A percentile compares a stretch with the other conserved stretches of the same genome.
Evolutionary conservation across 2,888 invertebrate genomes (phyloP).

Genomic region (Heteropelma amictum): DNA sequence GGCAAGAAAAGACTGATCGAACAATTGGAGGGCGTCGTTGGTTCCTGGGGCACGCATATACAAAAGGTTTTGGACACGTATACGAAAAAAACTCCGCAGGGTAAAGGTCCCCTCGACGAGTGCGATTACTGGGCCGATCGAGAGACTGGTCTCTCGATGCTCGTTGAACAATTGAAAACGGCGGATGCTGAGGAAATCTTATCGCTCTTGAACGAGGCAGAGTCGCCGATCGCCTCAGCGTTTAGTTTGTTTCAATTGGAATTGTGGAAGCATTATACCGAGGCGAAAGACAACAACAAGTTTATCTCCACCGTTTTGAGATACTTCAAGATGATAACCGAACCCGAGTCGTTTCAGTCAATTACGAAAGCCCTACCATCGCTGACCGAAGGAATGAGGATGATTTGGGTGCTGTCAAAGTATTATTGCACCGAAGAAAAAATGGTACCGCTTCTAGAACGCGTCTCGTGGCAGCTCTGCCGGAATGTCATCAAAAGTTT

Average conservation of each 20-base stretch:
- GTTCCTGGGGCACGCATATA: slow-evolving; percentile 85
- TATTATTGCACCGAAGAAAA: slow-evolving; percentile 91
- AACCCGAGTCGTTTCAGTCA: slow-evolving; percentile 84
- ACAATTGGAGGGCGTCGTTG: slow-evolving; percentile 82
- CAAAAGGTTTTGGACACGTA: slow-evolving; percentile 76
- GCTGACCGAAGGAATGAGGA: slow-evolving; percentile 90
- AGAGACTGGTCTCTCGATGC: slow-evolving; percentile 86
- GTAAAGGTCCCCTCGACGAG: slow-evolving; percentile 90
- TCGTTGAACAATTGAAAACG: slow-evolving; percentile 90
- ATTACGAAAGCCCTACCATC: slow-evolving; percentile 87
- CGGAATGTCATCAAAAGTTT: slow-evolving; percentile 87
- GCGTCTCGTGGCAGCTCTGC: slow-evolving; percentile 90
- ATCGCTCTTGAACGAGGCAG: slow-evolving; percentile 79
- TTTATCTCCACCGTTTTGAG: slow-evolving; percentile 87
- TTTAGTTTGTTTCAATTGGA: slow-evolving; percentile 83
- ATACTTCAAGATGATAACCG: slow-evolving; percentile 86
- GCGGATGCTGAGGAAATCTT: slow-evolving; percentile 83
- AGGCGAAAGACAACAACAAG: slow-evolving; percentile 88
- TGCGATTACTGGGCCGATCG: slow-evolving; percentile 92
- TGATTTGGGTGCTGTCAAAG: slow-evolving; percentile 94
- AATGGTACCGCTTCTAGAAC: slow-evolving; percentile 90
- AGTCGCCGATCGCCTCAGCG: slow-evolving; percentile 80
- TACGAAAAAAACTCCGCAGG: slow-evolving; percentile 79
- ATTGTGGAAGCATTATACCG: slow-evolving; percentile 83
- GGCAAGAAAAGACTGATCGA: slow-evolving; percentile 79